Evolutionary conservation across 2,888 invertebrate genomes (phyloP).

Genomic region (Trichopoda pennipes): DNA sequence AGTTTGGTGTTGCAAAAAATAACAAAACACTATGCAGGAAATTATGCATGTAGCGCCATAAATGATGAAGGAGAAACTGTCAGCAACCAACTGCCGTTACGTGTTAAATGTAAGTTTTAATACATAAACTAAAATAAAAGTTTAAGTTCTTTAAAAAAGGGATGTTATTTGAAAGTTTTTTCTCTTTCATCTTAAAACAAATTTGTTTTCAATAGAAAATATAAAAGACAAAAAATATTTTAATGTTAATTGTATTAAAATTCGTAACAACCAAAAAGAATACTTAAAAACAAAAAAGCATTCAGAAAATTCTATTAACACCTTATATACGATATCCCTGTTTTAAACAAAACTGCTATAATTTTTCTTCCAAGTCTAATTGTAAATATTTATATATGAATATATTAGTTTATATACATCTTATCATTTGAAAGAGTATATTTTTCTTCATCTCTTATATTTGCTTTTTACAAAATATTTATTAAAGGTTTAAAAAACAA

Average conservation of each 20-base stretch:
- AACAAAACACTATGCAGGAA: conserved; percentile 91
- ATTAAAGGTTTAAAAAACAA: conserved; percentile 1
- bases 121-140: not conserved
- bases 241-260: no score
- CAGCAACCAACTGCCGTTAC: conserved; percentile 91
- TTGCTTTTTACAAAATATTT: conserved; percentile 38
- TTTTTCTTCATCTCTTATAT: not conserved
- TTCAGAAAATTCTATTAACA: conserved; percentile 11
- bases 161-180: conserved; percentile 5
- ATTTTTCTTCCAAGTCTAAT: conserved; percentile 27
- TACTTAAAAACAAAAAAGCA: not conserved
- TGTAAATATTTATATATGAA: conserved; percentile 21
- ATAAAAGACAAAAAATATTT: no score
- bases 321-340: not conserved
- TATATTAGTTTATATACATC: not conserved
- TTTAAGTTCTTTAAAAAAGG: not conserved
- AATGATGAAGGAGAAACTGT: conserved; percentile 93
- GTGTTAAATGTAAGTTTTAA: conserved; percentile 91
- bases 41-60: conserved; percentile 93
- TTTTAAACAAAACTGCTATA: not conserved
- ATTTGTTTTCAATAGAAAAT: not conserved
- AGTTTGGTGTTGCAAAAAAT: conserved; percentile 95
- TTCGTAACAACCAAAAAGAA: no score
- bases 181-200: no score
- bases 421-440: not conserved